Percentiles rank a stretch among this genome's conserved stretches.
These are phyloP conservation scores for Diceros bicornis DNA, from an alignment of 2,797 vertebrate species.

Conservation along the genomic window DNA sequence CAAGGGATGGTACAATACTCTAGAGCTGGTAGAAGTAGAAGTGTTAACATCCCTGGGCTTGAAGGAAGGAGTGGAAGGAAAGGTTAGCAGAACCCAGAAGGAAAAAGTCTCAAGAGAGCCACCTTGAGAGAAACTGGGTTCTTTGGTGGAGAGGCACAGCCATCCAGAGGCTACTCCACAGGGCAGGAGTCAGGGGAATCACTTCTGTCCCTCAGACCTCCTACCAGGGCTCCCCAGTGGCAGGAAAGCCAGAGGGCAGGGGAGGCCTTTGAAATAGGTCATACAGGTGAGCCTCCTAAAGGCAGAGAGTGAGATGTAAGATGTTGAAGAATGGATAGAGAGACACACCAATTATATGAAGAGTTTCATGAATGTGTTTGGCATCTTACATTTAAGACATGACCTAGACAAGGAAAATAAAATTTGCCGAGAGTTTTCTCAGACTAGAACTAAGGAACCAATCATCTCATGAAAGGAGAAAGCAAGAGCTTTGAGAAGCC, in stretches of 20 bases:
- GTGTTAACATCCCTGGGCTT: not conserved
- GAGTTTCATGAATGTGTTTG: conserved; percentile 28
- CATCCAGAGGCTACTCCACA: not conserved
- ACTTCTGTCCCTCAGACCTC: not conserved
- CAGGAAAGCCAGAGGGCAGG: not conserved
- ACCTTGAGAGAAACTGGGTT: not conserved
- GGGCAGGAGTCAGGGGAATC: not conserved
- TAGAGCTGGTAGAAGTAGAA: not conserved
- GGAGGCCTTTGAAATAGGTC: not conserved
- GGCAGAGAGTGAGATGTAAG: not conserved
- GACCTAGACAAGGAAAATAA: not conserved
- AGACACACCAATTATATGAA: not conserved
- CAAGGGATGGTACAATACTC: not conserved
- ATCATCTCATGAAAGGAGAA: not conserved
- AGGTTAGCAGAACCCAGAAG: not conserved
- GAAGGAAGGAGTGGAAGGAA: not conserved
- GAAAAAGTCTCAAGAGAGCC: not conserved
- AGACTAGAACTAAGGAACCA: not conserved
- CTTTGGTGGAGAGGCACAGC: not conserved
- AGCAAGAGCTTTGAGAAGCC: not conserved
- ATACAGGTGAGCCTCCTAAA: not conserved
- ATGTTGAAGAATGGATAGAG: not conserved
- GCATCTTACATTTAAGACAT: conserved; percentile 29
- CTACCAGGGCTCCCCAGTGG: not conserved
- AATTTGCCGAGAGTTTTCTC: not conserved